phyloP scores from a whole-genome alignment of 2,888 invertebrate species.

The Atherix ibis region DNA sequence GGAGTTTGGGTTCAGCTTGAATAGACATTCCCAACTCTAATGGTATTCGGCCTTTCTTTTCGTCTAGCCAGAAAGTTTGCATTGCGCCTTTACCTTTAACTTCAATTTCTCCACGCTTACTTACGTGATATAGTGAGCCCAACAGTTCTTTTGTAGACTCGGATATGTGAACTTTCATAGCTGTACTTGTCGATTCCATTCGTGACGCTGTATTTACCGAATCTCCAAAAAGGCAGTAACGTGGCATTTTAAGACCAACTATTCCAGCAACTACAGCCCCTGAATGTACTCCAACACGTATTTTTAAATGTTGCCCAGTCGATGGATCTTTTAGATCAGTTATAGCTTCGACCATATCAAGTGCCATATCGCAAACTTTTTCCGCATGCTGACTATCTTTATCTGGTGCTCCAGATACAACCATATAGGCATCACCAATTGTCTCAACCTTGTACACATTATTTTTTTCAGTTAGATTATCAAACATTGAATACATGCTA shows the following conservation, averaged over 20 bases:
- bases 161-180: constrained; percentile 92
- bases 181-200: constrained; percentile 84
- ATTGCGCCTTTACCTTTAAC: constrained; percentile 84
- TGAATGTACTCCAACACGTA: constrained; percentile 76
- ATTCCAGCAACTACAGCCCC: constrained; percentile 89
- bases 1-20: constrained; percentile 11
- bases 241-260: constrained; percentile 85
- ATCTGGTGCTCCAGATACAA: constrained; percentile 88
- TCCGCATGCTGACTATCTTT: constrained; percentile 82
- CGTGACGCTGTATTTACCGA: constrained; percentile 82
- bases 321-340: constrained; percentile 84
- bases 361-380: constrained; percentile 85
- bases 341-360: constrained; percentile 91
- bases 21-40: constrained; percentile 18
- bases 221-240: constrained; percentile 55
- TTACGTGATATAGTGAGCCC: constrained; percentile 54
- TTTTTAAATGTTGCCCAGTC: constrained; percentile 68
- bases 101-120: constrained; percentile 68
- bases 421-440: constrained; percentile 97
- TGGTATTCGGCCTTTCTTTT: constrained; percentile 49
- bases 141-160: constrained; percentile 69
- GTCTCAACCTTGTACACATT: constrained; percentile 96
- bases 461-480: constrained; percentile 81
- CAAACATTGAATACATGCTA: constrained; percentile 95
- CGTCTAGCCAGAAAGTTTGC: constrained; percentile 81